Base-by-base conservation (phyloP, 2,113 vertebrate genomes). In the Pseudolaguvia tuberculata region DNA sequence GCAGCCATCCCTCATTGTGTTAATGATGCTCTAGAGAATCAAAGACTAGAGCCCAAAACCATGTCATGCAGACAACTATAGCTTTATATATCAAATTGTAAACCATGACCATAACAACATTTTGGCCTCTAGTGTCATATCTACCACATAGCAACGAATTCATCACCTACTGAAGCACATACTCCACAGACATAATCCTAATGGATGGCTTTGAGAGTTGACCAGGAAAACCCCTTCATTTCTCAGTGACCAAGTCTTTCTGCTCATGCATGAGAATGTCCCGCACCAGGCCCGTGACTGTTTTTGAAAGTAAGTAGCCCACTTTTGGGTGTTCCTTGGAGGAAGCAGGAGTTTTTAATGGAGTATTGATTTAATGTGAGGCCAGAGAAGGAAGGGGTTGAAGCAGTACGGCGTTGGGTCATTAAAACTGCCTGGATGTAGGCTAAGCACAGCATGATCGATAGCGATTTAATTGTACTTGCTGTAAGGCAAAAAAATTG, bases 301-400 rank as follows among this genome's bases (percentile, higher is more conserved):
- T 56, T 52, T 70, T 42, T 7, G n/a, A 56, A 39, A 42, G 52
- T 9, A 39, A 70, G 29, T 31, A 17, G 51, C n/a, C 23, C 42
- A 15, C 55, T 27, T 20, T 62, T 62, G 21, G 15, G 42, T 66
- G 42, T 66, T 48, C 39, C 62, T 48, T 48, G 8, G 15, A 66
- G 62, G 84, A 83, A 88, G 83, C 57, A 72, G 56, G 76, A 72
- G 59, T 66, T 66, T 84, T 84, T 87, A 89, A 90, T 86, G 84
- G 83, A 76, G 75, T 89, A 90, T 89, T 83, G 87, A 90, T 88
- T 85, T 83, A 81, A 88, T 86, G 86, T 86, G 83, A 88, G 86
- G 81, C 79, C 78, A 84, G 83, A 81, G 82, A 80, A 85, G 62
- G n/a, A n/a, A n/a, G 51, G 77, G 77, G 81, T 76, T 81, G 81